These are phyloP conservation scores for Amblyraja radiata DNA, from an alignment of 2,797 vertebrate species.

Conservation along the genomic window DNA sequence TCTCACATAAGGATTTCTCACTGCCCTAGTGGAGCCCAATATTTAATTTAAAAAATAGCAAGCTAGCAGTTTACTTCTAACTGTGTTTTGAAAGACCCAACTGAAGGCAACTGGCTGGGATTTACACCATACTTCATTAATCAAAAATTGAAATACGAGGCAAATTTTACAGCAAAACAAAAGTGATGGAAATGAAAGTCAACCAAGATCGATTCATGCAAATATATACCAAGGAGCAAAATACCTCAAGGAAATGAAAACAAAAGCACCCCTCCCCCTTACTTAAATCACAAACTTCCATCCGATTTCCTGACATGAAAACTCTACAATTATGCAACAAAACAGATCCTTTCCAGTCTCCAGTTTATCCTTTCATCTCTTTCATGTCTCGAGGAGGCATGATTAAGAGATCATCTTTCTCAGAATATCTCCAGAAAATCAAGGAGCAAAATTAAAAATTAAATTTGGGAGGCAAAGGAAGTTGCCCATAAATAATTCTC, in stretches of 20 bases:
- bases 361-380: neutral
- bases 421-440: no score
- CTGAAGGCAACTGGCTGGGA: neutral
- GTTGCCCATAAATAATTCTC: no score
- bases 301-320: neutral
- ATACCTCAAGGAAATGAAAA: neutral
- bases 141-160: neutral
- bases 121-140: neutral
- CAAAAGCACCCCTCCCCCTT: neutral
- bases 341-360: neutral
- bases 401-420: no score
- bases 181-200: neutral
- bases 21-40: slow-evolving; percentile 4
- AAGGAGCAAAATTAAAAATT: no score
- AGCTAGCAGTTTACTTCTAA: neutral
- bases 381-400: neutral
- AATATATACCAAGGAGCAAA: neutral
- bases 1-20: slow-evolving; percentile 6
- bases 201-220: neutral
- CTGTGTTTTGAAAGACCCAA: neutral
- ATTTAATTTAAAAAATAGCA: neutral
- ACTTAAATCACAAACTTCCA: neutral
- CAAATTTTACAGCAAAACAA: neutral
- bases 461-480: no score
- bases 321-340: neutral